These are phyloP conservation scores for Muscicapa striata DNA, from an alignment of 2,797 vertebrate species.

Conservation along the genomic window DNA sequence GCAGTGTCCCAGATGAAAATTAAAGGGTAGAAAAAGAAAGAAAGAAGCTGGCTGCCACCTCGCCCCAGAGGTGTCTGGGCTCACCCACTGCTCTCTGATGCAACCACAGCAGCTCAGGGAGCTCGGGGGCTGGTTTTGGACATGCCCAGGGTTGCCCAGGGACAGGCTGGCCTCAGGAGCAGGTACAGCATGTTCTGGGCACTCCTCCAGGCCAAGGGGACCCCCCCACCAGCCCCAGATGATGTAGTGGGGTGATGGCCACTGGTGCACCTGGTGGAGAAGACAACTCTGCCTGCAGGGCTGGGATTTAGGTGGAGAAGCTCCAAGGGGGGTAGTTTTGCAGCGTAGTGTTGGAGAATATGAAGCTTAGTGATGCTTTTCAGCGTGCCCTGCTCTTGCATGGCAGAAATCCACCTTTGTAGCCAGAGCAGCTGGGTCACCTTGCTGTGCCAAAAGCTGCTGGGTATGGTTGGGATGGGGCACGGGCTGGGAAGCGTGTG, in stretches of 20 bases:
- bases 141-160: slow-evolving; percentile 7
- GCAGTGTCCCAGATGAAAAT: neutral
- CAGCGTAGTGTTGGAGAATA: neutral
- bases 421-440: neutral
- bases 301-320: neutral
- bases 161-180: neutral
- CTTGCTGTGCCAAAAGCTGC: neutral
- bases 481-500: neutral
- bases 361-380: neutral
- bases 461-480: neutral
- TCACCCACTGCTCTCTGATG: slow-evolving; percentile 12
- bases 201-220: neutral
- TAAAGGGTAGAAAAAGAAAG: neutral
- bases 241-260: neutral
- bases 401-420: neutral
- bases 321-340: neutral
- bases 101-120: neutral
- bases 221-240: neutral
- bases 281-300: neutral
- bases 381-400: fast-evolving
- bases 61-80: neutral
- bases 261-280: neutral
- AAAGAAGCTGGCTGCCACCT: neutral
- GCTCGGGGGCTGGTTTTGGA: neutral
- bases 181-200: neutral